Evolutionary conservation across 2,113 vertebrate genomes (phyloP).

Genomic region (Chrysemys picta): DNA sequence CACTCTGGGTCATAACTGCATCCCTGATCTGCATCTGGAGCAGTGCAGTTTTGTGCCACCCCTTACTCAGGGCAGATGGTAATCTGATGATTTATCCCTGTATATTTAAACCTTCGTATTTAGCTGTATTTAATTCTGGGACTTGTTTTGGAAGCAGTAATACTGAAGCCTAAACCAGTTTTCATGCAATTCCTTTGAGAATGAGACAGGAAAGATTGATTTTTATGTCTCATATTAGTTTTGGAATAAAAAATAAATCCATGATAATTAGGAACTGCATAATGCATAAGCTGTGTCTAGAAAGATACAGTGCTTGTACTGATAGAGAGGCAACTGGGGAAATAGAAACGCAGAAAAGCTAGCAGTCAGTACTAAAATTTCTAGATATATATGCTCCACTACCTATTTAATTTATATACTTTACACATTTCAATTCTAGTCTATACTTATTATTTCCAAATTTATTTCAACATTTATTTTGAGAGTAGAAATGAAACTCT

Average conservation of each 20-base stretch:
- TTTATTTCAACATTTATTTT: not conserved
- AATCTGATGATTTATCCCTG: not conserved
- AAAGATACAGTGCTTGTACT: not conserved
- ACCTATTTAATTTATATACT: not conserved
- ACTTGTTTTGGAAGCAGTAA: not conserved
- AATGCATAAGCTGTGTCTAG: not conserved
- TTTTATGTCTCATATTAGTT: conserved; percentile 3
- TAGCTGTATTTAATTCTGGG: not conserved
- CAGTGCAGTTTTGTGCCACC: not conserved
- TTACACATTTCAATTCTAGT: not conserved
- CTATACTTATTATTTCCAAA: not conserved
- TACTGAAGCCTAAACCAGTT: not conserved
- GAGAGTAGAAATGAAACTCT: not conserved
- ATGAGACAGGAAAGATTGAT: conserved; percentile 2
- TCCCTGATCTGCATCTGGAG: accelerated
- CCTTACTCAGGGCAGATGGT: accelerated
- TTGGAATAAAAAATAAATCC: conserved; percentile 27
- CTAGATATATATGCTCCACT: accelerated
- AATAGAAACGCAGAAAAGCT: conserved; percentile 6
- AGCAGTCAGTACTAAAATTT: not conserved
- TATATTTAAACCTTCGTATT: accelerated
- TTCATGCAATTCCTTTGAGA: not conserved
- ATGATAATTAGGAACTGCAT: not conserved
- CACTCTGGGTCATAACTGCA: accelerated
- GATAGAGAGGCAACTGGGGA: not conserved